Conservation (phyloP, 2,888 invertebrate genomes). For the Salpingus planirostris region DNA sequence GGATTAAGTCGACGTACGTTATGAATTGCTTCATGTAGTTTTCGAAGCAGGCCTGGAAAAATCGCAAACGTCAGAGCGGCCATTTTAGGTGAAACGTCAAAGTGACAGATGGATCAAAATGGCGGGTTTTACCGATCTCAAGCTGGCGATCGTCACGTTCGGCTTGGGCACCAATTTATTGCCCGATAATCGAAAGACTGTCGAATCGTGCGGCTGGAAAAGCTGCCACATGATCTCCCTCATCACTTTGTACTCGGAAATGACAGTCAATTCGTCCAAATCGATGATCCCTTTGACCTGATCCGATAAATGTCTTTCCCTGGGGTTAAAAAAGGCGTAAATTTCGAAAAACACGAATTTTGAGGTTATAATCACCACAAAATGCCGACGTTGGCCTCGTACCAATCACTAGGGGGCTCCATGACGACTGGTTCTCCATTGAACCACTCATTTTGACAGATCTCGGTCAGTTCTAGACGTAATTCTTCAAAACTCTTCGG, state of each 20-base stretch:
- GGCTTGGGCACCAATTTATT: constrained; percentile 27
- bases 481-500: too few species aligned
- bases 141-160: constrained; percentile 34
- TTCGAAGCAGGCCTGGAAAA: constrained; percentile 32
- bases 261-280: constrained; percentile 25
- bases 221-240: constrained; percentile 39
- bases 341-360: neutral
- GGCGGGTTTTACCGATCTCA: constrained; percentile 29
- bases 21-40: too few species aligned
- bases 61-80: too few species aligned
- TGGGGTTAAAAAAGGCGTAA: constrained; percentile 13
- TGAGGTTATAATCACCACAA: constrained; percentile 27
- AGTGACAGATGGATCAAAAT: too few species aligned
- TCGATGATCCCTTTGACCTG: constrained; percentile 26
- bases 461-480: constrained; percentile 25
- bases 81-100: too few species aligned
- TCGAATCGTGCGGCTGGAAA: constrained; percentile 29
- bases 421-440: constrained; percentile 22
- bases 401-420: constrained; percentile 26
- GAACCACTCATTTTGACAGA: constrained; percentile 34
- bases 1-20: too few species aligned
- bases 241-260: constrained; percentile 38
- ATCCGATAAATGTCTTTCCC: constrained; percentile 30
- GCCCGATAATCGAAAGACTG: constrained; percentile 27
- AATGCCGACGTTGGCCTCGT: constrained; percentile 31